Percentiles rank a stretch among this genome's conserved stretches.
Conservation (phyloP, 2,888 invertebrate genomes). For the Plagodis dolabraria region DNA sequence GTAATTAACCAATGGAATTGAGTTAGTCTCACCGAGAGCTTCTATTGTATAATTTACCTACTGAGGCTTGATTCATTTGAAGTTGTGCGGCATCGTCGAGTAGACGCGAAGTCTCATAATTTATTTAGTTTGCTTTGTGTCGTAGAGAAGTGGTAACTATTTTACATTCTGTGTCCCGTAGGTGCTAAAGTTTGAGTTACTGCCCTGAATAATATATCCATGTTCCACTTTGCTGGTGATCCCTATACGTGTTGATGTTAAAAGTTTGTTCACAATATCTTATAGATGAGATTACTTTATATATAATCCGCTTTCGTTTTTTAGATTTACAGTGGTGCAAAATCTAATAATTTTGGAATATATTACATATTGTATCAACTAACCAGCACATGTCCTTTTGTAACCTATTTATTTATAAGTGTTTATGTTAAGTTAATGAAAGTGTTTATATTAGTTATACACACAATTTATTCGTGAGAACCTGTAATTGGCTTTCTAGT, state of each 20-base stretch:
- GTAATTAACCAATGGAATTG: slow-evolving; percentile 38
- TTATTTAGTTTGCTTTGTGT: slow-evolving; percentile 24
- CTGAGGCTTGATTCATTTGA: slow-evolving; percentile 41
- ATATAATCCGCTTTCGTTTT: too few species aligned
- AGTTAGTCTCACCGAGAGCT: slow-evolving; percentile 35
- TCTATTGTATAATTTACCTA: slow-evolving; percentile 32
- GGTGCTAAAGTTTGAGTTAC: slow-evolving; percentile 6
- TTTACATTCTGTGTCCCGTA: not conserved
- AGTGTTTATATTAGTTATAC: too few species aligned
- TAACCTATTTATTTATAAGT: too few species aligned
- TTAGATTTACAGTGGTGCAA: too few species aligned
- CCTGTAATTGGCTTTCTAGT: too few species aligned
- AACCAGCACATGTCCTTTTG: too few species aligned
- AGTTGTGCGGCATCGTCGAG: slow-evolving; percentile 29
- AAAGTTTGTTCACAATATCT: too few species aligned
- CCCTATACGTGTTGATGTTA: not conserved
- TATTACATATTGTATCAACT: too few species aligned
- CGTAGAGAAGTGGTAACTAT: not conserved
- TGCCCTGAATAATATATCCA: slow-evolving; percentile 10
- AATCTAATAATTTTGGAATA: too few species aligned
- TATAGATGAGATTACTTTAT: too few species aligned
- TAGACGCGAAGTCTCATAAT: slow-evolving; percentile 9
- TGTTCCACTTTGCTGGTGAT: not conserved
- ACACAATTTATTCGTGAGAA: too few species aligned
- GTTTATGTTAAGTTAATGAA: too few species aligned